Evolutionary conservation across 2,113 vertebrate genomes (phyloP), one percentile per base, ranked within the genome.

Genomic region (Zosterops hypoxanthus): DNA sequence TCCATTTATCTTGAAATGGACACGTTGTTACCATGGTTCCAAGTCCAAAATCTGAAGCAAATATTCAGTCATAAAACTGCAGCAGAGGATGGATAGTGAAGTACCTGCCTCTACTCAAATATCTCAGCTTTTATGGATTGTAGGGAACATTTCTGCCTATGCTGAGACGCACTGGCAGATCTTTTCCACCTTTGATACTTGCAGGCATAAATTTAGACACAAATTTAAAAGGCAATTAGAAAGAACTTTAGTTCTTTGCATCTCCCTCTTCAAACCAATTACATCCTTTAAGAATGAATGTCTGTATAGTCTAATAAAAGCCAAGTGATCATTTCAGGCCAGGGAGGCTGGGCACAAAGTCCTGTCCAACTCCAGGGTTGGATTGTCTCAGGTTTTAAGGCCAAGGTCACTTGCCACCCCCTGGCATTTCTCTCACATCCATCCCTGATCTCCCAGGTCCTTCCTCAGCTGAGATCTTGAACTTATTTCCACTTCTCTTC

Each of bases 301-400:
- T 14, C 24, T 57, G 17, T 12, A 2, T 2, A 22, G 5, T 15
- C 57, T 6, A 21, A 50, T 9, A 24, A 44, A 29, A 44, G 11
- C 3, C 39, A 44, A 39, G 49, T 44, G 49, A 29, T 14, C 3
- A 11, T 24, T 44, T 29, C 76, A 65, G 76, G 47, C 36, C 49
- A 69, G 60, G 11, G 14, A 39, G 25, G 12, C 17, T 63, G 49
- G 53, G 23, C 49, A 86, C 26, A 47, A 42, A 14, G 10, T 23
- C 41, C 65, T 44, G 15, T 3, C 31, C 4, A 0, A 5, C 31
- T 23, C 7, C 56, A 20, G 28, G 53, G 20, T 3, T 31, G 25
- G 47, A 41, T 2, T 46, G 8, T 28, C 46, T 70, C 50, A 41
- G 9, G 56, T 59, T 39, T 25, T 41, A 59, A 28, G 16, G 44